A percentile compares a stretch with the other conserved stretches of the same genome.
These are phyloP conservation scores for Drosophila suboccidentalis DNA, from an alignment of 2,888 invertebrate species.

Conservation along the genomic window DNA sequence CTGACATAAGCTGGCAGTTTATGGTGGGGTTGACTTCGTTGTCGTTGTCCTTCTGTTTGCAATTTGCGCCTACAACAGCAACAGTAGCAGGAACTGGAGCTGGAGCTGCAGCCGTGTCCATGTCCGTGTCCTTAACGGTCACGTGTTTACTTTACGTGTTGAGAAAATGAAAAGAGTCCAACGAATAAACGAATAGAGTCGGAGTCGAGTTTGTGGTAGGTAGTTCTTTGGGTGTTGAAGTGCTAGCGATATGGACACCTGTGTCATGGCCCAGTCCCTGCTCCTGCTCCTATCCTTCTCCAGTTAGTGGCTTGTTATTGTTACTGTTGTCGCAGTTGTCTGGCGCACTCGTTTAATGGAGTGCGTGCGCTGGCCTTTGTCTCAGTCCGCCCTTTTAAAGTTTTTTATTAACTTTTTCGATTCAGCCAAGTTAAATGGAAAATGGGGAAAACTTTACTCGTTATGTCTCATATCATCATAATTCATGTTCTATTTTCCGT, in stretches of 20 bases:
- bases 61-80: constrained; percentile 81
- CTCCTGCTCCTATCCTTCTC: background rate
- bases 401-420: constrained; percentile 77
- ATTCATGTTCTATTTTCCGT: constrained; percentile 69
- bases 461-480: constrained; percentile 72
- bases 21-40: constrained; percentile 51
- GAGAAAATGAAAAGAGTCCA: constrained; percentile 80
- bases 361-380: constrained; percentile 68
- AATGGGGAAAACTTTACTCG: constrained; percentile 66
- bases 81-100: constrained; percentile 11
- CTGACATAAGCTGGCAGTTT: constrained; percentile 81
- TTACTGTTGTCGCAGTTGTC: constrained; percentile 62
- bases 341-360: constrained; percentile 66
- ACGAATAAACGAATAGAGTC: constrained; percentile 23
- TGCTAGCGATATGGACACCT: constrained; percentile 76
- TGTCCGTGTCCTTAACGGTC: constrained; percentile 77
- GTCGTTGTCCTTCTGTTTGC: constrained; percentile 78
- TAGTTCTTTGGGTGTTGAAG: constrained; percentile 67
- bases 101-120: constrained; percentile 32
- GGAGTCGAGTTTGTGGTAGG: constrained; percentile 25
- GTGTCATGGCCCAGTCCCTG: constrained; percentile 48
- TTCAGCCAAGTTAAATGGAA: constrained; percentile 74
- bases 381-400: constrained; percentile 55
- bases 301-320: constrained; percentile 74
- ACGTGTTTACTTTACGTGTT: constrained; percentile 81